A percentile compares a stretch with the other conserved stretches of the same genome.
These are phyloP conservation scores for Catocala sponsa DNA, from an alignment of 2,888 invertebrate species.

Conservation along the genomic window DNA sequence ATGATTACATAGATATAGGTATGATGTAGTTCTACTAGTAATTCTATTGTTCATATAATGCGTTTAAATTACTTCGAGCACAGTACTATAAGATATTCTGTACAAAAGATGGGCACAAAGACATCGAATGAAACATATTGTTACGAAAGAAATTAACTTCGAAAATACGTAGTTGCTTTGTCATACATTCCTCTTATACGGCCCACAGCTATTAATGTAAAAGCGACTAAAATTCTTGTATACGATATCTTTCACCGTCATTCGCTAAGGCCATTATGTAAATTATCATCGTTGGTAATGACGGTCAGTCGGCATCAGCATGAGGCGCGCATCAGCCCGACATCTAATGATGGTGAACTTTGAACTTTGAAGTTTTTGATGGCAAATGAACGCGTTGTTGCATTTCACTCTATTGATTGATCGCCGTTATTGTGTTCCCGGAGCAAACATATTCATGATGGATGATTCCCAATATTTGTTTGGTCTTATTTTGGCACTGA, in stretches of 20 bases:
- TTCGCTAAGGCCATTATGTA: slow-evolving; percentile 71
- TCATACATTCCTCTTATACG: slow-evolving; percentile 2
- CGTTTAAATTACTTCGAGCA: not conserved
- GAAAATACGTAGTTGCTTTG: slow-evolving; percentile 7
- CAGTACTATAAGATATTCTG: not conserved
- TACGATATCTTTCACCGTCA: slow-evolving; percentile 63
- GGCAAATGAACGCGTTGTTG: slow-evolving; percentile 24
- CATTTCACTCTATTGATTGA: slow-evolving; percentile 47
- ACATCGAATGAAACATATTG: not conserved
- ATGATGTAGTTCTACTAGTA: no score
- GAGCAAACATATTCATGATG: slow-evolving; percentile 24
- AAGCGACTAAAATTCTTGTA: slow-evolving; percentile 54
- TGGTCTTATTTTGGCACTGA: slow-evolving; percentile 14
- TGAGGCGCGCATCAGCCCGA: slow-evolving; percentile 51
- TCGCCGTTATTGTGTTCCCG: slow-evolving; percentile 27
- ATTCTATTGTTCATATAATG: not conserved
- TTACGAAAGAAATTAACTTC: slow-evolving; percentile 6
- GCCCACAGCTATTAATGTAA: slow-evolving; percentile 23
- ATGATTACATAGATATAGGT: no score
- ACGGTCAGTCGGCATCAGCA: slow-evolving; percentile 61
- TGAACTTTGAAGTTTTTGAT: slow-evolving; percentile 56
- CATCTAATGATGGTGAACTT: slow-evolving; percentile 63
- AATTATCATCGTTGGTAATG: slow-evolving; percentile 65
- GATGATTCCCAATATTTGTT: slow-evolving; percentile 28
- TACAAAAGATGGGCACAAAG: not conserved